Conservation (phyloP, 2,888 invertebrate species). For the Nomada lathburiana region DNA sequence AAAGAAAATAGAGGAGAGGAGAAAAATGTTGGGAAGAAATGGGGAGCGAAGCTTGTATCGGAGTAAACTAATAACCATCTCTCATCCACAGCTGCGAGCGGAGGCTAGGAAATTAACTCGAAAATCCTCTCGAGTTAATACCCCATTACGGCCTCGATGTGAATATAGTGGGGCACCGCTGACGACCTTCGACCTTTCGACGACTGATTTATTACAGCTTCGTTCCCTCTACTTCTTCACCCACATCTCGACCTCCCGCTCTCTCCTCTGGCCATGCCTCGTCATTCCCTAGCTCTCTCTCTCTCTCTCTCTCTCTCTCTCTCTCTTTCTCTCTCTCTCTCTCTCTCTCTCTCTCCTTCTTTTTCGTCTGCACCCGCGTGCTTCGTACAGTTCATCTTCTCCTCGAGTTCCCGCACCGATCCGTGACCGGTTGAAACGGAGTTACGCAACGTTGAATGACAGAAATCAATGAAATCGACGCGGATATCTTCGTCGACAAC, state of each 20-base stretch:
- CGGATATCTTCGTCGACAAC: too few relatives aligned
- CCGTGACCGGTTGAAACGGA: slow-evolving; percentile 13
- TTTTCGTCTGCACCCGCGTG: not conserved
- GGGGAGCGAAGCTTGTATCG: slow-evolving; percentile 32
- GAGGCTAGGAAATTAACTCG: slow-evolving; percentile 53
- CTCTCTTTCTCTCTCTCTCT: slow-evolving; percentile 17
- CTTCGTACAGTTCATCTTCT: not conserved
- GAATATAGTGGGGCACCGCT: slow-evolving; percentile 67
- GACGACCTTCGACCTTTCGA: slow-evolving; percentile 72
- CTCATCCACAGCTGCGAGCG: slow-evolving; percentile 56
- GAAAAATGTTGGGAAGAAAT: slow-evolving; percentile 5
- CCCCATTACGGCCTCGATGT: slow-evolving; percentile 65
- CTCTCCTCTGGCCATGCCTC: slow-evolving; percentile 17
- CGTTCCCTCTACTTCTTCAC: slow-evolving; percentile 33
- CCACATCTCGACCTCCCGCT: slow-evolving; percentile 12
- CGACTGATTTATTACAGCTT: slow-evolving; percentile 73
- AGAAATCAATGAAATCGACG: too few relatives aligned
- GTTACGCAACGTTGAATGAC: not conserved
- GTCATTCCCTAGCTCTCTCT: slow-evolving; percentile 11
- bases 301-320: slow-evolving; percentile 9
- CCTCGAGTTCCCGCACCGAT: slow-evolving; percentile 20
- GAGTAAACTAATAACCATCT: slow-evolving; percentile 65
- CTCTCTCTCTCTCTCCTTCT: not conserved
- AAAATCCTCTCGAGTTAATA: slow-evolving; percentile 68
- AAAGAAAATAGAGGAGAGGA: not conserved